Conservation (phyloP, 2,113 vertebrate genomes). For the Menura novaehollandiae region DNA sequence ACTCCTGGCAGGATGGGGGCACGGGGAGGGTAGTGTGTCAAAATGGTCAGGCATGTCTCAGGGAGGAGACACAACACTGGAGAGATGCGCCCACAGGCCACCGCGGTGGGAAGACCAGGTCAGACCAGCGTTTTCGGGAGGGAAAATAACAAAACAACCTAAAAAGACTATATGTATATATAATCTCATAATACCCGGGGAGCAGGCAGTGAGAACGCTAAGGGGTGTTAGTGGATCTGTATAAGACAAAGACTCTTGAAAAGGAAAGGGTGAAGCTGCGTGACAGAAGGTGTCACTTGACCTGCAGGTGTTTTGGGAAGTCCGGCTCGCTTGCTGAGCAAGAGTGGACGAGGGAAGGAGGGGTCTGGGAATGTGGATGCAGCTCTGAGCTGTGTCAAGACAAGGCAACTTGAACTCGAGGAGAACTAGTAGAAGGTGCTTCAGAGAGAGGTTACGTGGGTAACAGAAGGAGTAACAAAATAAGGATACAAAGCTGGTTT, state of each 20-base stretch:
- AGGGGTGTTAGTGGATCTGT: not conserved
- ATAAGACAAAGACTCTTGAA: not conserved
- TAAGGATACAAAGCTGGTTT: slow-evolving; percentile 56
- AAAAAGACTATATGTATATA: slow-evolving; percentile 17
- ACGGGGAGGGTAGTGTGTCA: not conserved
- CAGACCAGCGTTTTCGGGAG: not conserved
- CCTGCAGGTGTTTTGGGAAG: not conserved
- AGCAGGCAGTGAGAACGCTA: not conserved
- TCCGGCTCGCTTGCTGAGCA: not conserved
- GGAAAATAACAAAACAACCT: not conserved
- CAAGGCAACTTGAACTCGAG: slow-evolving; percentile 22
- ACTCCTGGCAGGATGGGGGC: not conserved
- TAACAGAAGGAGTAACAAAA: slow-evolving; percentile 47
- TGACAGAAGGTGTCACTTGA: slow-evolving; percentile 4
- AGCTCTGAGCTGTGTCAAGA: slow-evolving; percentile 48
- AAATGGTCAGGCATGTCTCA: not conserved
- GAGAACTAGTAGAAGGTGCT: slow-evolving; percentile 59
- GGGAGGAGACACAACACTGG: not conserved
- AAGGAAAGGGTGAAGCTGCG: not conserved
- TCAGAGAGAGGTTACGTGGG: slow-evolving; percentile 15
- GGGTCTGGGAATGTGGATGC: not conserved
- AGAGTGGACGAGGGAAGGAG: not conserved
- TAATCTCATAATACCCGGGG: slow-evolving; percentile 27
- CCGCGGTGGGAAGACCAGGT: not conserved
- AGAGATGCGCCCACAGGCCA: not conserved